Evolutionary conservation across 2,888 invertebrate species (phyloP), one percentile per base, ranked within the genome.

Genomic region (Andrena camellia): DNA sequence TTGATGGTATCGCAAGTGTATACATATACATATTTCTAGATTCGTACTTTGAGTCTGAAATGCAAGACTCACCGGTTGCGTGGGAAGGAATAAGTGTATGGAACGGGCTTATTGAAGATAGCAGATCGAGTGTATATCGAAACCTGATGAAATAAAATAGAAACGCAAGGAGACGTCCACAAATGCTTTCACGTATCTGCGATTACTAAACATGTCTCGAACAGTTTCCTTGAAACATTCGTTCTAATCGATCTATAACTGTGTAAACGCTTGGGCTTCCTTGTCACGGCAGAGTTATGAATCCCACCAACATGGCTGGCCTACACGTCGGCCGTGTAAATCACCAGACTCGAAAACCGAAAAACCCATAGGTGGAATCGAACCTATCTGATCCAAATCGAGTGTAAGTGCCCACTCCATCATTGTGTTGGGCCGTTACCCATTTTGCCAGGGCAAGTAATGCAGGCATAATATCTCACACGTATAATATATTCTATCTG

Each of bases 401-500:
- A 70, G 64, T 33, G 79, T 81, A 87, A 87, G 78, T 74, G 82
- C 59, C 72, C 82, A 82, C 69, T 88, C 78, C 81, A 84, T 87
- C 87, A 84, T 80, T 75, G 86, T 75, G 86, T 80, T 78, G 81
- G 71, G 54, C 74, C 72, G 63, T 84, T 89, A 79, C 74, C 82
- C 74, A 81, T 83, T 88, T 86, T 77, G 54, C 79, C 75, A 42
- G 63, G 13, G n/a, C 66, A 74, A 83, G 80, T 85, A 86, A 90
- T 83, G 82, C 84, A 77, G 63, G 77, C 72, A 81, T 87, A 86
- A 89, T 86, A 85, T 85, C 87, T 88, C 84, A 81, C 75, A 76
- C 73, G 72, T 67, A 77, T 74, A 84, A 89, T 86, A 86, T 86
- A 89, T 89, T 87, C 81, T 81, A 86, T 89, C 89, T 78, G 82